These are phyloP conservation scores for Hylaeus anthracinus DNA, from an alignment of 1,140 invertebrate genomes.

Conservation along the genomic window DNA sequence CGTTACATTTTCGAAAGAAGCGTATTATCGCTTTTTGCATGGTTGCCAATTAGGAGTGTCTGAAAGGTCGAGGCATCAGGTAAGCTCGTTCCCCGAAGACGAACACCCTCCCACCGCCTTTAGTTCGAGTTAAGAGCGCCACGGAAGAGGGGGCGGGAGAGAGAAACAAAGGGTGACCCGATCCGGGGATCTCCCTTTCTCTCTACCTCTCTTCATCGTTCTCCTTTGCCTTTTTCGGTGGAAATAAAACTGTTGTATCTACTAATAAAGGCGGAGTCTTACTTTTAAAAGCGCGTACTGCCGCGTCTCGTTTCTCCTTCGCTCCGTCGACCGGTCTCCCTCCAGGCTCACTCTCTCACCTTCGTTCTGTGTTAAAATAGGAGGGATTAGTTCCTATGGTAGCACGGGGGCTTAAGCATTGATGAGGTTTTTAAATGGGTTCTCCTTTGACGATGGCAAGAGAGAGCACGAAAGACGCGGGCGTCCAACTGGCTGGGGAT, in stretches of 20 bases:
- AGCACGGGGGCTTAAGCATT: constrained; percentile 81
- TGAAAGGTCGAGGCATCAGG: constrained; percentile 23
- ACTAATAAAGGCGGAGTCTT: constrained; percentile 79
- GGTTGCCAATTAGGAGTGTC: constrained; percentile 49
- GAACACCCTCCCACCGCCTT: neutral
- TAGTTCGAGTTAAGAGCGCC: constrained; percentile 2
- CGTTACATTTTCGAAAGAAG: neutral
- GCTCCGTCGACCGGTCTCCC: neutral
- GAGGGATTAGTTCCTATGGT: constrained; percentile 81
- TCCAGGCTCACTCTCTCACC: constrained; percentile 40
- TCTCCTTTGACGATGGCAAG: constrained; percentile 79
- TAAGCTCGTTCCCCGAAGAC: constrained; percentile 39
- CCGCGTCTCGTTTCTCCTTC: constrained; percentile 9
- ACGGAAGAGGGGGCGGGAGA: neutral
- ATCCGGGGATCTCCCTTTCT: neutral
- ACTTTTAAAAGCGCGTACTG: constrained; percentile 78
- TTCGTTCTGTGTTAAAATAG: constrained; percentile 79
- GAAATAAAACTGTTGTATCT: constrained; percentile 79
- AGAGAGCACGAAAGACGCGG: constrained; percentile 51
- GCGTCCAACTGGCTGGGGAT: constrained; percentile 33
- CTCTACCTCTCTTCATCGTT: constrained; percentile 1
- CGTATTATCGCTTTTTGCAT: constrained; percentile 27
- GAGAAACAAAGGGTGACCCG: constrained; percentile 23
- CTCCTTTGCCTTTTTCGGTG: constrained; percentile 59
- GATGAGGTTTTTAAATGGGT: constrained; percentile 83